phyloP scores from a whole-genome alignment of 2,113 vertebrate species.

The Thermophis baileyi region DNA sequence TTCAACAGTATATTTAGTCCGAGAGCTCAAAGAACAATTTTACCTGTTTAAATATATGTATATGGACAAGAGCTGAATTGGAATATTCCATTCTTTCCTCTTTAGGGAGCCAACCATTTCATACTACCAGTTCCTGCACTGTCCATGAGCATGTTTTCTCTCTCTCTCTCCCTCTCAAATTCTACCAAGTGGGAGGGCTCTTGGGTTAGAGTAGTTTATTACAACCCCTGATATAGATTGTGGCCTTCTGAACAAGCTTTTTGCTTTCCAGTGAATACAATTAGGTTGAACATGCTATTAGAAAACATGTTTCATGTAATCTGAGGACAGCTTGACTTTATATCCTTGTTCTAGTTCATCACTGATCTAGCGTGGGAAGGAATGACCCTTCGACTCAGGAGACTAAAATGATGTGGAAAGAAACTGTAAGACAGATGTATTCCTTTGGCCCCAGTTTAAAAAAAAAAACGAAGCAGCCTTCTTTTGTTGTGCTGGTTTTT shows the following conservation, averaged over 20 bases:
- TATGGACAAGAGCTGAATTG: neutral
- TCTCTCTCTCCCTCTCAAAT: neutral
- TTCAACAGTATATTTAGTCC: neutral
- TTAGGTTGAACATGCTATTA: neutral
- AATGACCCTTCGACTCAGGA: neutral
- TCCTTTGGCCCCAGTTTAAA: neutral
- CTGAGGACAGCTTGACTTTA: neutral
- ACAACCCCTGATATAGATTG: neutral
- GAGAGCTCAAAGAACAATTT: neutral
- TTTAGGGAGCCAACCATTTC: neutral
- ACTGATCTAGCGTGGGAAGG: neutral
- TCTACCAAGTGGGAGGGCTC: neutral
- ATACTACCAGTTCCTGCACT: neutral
- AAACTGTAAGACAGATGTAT: neutral
- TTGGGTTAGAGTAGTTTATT: neutral
- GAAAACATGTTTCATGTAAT: neutral
- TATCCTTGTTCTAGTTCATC: neutral
- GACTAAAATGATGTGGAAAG: neutral
- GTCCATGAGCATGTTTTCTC: neutral
- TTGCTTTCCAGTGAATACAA: neutral
- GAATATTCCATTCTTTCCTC: neutral
- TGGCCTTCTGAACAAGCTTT: neutral
- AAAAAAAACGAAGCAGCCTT: neutral
- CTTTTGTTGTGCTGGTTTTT: neutral
- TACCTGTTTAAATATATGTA: neutral